Conservation (phyloP, 2,797 vertebrate species). For the Denticeps clupeoides region DNA sequence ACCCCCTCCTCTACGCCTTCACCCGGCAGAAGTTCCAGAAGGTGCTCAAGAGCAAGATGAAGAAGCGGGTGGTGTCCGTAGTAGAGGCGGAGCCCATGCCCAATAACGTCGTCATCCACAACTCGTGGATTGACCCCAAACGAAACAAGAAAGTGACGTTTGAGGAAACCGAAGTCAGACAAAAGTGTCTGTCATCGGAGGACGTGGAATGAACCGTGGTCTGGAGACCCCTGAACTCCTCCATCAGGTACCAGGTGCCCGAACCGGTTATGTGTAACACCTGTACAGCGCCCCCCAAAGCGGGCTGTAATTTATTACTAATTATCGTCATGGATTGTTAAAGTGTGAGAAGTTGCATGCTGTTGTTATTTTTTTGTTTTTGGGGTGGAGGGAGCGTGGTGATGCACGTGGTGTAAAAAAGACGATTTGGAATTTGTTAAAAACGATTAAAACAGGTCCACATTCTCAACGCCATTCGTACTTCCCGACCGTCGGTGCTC, state of each 20-base stretch:
- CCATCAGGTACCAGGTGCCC: constrained; percentile 13
- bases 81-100: constrained; percentile 83
- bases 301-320: constrained; percentile 36
- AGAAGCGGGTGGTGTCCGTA: constrained; percentile 87
- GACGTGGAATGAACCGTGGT: constrained; percentile 39
- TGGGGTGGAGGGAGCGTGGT: constrained; percentile 2
- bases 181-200: constrained; percentile 73
- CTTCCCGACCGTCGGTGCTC: too few relatives aligned
- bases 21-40: constrained; percentile 97
- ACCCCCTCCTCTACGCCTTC: constrained; percentile 94
- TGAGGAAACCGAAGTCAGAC: constrained; percentile 75
- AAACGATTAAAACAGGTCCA: too few relatives aligned
- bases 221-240: neutral
- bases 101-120: constrained; percentile 84
- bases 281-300: constrained; percentile 18
- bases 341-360: constrained; percentile 31
- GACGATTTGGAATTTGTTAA: constrained; percentile 19
- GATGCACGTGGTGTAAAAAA: too few relatives aligned
- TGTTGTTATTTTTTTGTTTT: constrained; percentile 30
- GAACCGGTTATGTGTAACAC: constrained; percentile 19
- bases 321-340: constrained; percentile 40
- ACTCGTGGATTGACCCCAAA: constrained; percentile 88
- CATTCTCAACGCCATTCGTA: too few relatives aligned
- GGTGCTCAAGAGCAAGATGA: constrained; percentile 93
- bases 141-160: constrained; percentile 84